Conservation (phyloP, 2,113 vertebrate species). For the Scortum barcoo region DNA sequence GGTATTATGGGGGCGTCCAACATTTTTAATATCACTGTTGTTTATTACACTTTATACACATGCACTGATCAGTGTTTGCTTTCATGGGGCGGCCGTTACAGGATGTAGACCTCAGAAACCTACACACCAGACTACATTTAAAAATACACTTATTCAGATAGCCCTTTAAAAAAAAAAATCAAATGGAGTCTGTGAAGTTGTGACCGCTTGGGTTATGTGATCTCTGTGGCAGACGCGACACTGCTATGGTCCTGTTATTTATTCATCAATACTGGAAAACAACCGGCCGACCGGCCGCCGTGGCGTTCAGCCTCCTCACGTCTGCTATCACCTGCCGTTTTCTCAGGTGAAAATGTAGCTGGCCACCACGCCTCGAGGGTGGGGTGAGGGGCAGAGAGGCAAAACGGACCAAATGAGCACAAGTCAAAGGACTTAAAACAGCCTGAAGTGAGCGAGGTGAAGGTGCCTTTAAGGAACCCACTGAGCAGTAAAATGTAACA, state of each 20-base stretch:
- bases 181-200: background rate
- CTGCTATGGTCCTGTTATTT: constrained; percentile 77
- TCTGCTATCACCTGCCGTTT: constrained; percentile 61
- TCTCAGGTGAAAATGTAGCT: constrained; percentile 38
- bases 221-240: constrained; percentile 73
- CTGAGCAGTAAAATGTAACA: background rate
- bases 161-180: background rate
- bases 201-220: constrained; percentile 53
- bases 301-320: constrained; percentile 40
- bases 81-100: background rate
- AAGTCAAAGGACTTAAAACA: background rate
- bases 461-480: background rate
- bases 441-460: background rate
- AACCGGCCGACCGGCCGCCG: constrained; percentile 38
- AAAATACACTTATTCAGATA: background rate
- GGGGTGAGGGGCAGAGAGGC: background rate
- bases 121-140: background rate
- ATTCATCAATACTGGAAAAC: constrained; percentile 82
- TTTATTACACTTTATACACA: background rate
- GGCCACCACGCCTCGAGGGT: background rate
- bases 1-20: background rate
- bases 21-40: background rate
- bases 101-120: background rate
- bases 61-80: background rate
- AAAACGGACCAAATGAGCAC: background rate